Evolutionary conservation across 2,797 vertebrate genomes (phyloP).

Genomic region (Artibeus lituratus): DNA sequence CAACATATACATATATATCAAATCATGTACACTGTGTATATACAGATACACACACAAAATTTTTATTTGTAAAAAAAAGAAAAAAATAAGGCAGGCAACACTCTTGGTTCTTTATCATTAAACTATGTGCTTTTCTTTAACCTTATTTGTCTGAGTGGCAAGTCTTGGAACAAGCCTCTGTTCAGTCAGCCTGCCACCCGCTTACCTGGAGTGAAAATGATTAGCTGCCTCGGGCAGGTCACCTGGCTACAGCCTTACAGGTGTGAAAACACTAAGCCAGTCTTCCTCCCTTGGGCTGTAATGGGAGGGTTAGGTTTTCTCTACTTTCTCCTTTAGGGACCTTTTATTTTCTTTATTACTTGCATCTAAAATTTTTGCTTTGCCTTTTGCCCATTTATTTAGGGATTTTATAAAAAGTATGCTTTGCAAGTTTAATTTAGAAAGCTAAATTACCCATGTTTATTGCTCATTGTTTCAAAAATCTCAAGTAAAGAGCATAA

Average conservation of each 20-base stretch:
- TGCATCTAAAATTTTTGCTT: neutral
- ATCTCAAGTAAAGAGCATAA: slow-evolving; percentile 13
- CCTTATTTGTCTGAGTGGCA: neutral
- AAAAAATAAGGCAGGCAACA: neutral
- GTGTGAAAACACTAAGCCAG: neutral
- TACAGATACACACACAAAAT: neutral
- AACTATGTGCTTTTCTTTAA: neutral
- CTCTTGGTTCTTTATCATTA: neutral
- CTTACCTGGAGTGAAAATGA: neutral
- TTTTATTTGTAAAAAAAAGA: neutral
- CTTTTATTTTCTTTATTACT: neutral
- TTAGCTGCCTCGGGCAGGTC: neutral
- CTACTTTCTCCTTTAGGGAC: neutral
- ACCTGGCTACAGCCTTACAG: neutral
- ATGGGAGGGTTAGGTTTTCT: neutral
- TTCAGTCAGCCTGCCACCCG: too few species aligned
- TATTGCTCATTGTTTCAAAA: neutral
- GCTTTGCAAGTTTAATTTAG: neutral
- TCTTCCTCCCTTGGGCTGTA: neutral
- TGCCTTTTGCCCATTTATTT: neutral
- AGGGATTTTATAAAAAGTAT: neutral
- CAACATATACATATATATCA: neutral
- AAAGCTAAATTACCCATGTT: neutral
- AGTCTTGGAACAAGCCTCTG: neutral
- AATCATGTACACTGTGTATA: neutral